Evolutionary conservation across 1,140 invertebrate species (phyloP).

Genomic region (Zaprionus lachaisei): DNA sequence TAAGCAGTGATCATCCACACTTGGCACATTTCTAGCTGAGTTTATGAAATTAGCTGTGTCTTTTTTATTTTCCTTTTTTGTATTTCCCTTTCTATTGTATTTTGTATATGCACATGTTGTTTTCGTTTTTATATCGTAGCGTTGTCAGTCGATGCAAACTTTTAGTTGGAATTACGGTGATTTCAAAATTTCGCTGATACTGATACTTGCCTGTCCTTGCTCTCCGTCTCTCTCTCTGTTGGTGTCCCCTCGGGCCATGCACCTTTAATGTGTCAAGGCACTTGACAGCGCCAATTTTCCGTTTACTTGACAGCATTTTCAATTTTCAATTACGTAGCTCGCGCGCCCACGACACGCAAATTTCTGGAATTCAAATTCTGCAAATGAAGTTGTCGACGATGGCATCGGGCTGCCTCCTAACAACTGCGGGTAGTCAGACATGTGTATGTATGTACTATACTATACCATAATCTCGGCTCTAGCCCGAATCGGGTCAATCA

Average conservation of each 20-base stretch:
- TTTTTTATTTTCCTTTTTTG: conserved; percentile 2
- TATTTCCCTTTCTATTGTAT: conserved; percentile 33
- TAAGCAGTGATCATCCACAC: not conserved
- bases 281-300: conserved; percentile 69
- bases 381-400: conserved; percentile 15
- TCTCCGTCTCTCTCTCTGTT: conserved; percentile 1
- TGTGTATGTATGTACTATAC: not conserved
- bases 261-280: conserved; percentile 59
- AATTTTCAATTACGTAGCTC: conserved; percentile 64
- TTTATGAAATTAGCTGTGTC: not conserved
- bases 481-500: conserved; percentile 16
- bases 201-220: conserved; percentile 32
- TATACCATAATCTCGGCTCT: not conserved
- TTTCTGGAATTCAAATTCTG: conserved; percentile 13
- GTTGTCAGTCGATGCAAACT: conserved; percentile 12
- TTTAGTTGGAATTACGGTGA: conserved; percentile 54
- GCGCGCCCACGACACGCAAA: conserved; percentile 29
- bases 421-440: not conserved
- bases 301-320: conserved; percentile 61
- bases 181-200: conserved; percentile 46
- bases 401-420: not conserved
- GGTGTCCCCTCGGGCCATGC: not conserved
- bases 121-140: not conserved
- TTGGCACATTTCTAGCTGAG: not conserved
- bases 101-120: conserved; percentile 47